A percentile compares a stretch with the other conserved stretches of the same genome.
Conservation (phyloP, 2,113 vertebrate genomes). For the Riparia riparia region DNA sequence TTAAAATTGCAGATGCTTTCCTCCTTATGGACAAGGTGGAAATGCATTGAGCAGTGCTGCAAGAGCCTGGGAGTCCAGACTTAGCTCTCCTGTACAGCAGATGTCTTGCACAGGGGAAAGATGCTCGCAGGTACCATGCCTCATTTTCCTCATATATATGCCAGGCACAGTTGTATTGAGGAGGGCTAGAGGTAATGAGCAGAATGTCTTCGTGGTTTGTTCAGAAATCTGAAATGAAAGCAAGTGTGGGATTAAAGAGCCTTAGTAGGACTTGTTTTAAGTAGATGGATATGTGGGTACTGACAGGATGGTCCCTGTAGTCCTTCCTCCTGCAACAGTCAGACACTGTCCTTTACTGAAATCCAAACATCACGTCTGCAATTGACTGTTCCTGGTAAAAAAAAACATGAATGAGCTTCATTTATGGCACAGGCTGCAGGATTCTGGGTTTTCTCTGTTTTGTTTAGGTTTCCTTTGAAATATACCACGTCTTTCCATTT, state of each 20-base stretch:
- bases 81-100: background rate
- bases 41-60: background rate
- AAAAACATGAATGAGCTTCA: slow-evolving; percentile 53
- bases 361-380: slow-evolving; percentile 23
- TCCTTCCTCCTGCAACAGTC: slow-evolving; percentile 6
- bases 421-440: slow-evolving; percentile 54
- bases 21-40: background rate
- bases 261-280: background rate
- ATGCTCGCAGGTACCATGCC: background rate
- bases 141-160: background rate
- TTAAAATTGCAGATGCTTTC: slow-evolving; percentile 27
- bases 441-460: slow-evolving; percentile 63
- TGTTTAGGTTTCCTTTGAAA: slow-evolving; percentile 61
- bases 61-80: background rate
- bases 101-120: background rate
- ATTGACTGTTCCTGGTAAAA: slow-evolving; percentile 48
- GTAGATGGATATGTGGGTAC: background rate
- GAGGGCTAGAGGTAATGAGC: background rate
- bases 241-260: background rate
- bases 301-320: background rate
- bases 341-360: slow-evolving; percentile 24
- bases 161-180: background rate
- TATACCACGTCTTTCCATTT: slow-evolving; percentile 43
- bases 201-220: background rate
- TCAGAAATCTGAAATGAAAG: slow-evolving; percentile 5